These are phyloP conservation scores for Camponotus fellah DNA, from an alignment of 2,888 invertebrate genomes.

Conservation along the genomic window DNA sequence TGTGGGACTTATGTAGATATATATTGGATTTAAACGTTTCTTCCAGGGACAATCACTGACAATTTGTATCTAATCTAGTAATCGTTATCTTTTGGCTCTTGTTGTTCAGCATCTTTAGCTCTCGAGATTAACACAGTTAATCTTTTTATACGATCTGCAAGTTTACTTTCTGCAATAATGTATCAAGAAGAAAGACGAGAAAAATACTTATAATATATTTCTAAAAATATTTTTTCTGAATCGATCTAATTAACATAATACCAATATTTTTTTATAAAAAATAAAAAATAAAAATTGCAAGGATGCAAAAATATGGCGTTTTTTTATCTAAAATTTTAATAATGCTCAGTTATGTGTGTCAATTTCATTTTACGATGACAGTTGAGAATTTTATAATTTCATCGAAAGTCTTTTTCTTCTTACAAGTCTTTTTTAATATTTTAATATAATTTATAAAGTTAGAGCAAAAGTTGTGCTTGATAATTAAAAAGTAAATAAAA, in stretches of 20 bases:
- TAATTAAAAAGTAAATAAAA: not conserved
- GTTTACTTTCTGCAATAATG: constrained; percentile 7
- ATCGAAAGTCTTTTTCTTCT: not conserved
- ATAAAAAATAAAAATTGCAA: not conserved
- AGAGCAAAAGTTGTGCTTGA: not conserved
- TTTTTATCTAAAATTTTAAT: not conserved
- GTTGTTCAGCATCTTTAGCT: constrained; percentile 34
- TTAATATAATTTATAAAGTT: not conserved
- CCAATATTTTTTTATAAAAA: constrained; percentile 8
- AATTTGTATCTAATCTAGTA: constrained; percentile 35
- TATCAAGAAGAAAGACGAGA: not conserved
- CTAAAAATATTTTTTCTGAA: not conserved
- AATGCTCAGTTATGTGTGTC: not conserved
- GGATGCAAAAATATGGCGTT: not conserved
- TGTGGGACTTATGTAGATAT: constrained; percentile 11
- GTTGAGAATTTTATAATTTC: not conserved
- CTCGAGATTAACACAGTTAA: constrained; percentile 47
- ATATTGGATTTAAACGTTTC: constrained; percentile 28
- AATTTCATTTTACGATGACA: not conserved
- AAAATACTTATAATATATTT: not conserved
- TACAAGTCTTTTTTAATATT: too few relatives aligned
- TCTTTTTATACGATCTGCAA: constrained; percentile 42
- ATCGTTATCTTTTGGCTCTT: constrained; percentile 34
- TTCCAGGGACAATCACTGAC: not conserved
- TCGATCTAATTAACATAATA: not conserved